Evolutionary conservation across 2,888 invertebrate species (phyloP).

Genomic region (Drosophila glabriapex): DNA sequence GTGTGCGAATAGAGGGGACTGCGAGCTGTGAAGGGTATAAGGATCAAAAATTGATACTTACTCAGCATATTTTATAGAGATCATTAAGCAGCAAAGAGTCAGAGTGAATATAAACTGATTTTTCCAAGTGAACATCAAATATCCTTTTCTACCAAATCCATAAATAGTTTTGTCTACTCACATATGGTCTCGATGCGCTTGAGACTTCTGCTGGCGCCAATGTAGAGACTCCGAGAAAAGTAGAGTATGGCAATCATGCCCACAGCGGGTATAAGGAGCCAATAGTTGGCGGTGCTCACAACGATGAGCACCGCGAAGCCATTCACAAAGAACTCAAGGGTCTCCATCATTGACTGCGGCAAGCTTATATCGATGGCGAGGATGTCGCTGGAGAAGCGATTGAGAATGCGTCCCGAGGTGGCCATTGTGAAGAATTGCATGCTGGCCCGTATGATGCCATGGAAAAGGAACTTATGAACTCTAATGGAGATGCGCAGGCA

Average conservation of each 20-base stretch:
- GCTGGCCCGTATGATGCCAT: conserved; percentile 89
- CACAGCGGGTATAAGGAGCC: conserved; percentile 87
- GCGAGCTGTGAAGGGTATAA: conserved; percentile 86
- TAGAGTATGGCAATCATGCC: conserved; percentile 87
- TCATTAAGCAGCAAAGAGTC: neutral
- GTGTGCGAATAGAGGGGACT: conserved; percentile 93
- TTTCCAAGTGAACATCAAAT: neutral
- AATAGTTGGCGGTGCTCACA: conserved; percentile 88
- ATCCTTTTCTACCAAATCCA: neutral
- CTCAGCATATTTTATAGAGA: no score
- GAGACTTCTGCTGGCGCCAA: conserved; percentile 87
- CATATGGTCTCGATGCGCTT: conserved; percentile 85
- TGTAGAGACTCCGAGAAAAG: conserved; percentile 86
- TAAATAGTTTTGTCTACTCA: conserved; percentile 58
- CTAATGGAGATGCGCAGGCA: conserved; percentile 91
- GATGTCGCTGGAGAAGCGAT: conserved; percentile 92
- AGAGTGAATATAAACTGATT: neutral
- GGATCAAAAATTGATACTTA: neutral
- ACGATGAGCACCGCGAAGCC: conserved; percentile 87
- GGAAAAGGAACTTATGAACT: conserved; percentile 92
- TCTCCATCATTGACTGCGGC: conserved; percentile 88
- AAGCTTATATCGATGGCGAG: conserved; percentile 88
- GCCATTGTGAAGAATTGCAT: conserved; percentile 93
- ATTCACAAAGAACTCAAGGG: conserved; percentile 86
- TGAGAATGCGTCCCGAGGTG: conserved; percentile 88